A percentile compares a stretch with the other conserved stretches of the same genome.
Conservation (phyloP, 2,888 invertebrate species). For the Nomada flava region DNA sequence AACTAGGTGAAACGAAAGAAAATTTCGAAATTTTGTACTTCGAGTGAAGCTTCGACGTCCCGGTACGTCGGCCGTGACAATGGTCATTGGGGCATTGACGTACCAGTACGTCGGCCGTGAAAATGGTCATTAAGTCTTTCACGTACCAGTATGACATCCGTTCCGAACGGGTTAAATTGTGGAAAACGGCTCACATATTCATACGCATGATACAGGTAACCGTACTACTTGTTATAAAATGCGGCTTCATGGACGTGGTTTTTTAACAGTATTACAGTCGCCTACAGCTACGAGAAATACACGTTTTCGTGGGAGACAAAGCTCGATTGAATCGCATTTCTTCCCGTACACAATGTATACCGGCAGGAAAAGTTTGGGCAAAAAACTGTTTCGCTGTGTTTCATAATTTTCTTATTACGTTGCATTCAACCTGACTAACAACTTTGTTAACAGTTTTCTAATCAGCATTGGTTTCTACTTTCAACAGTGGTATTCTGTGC, state of each 20-base stretch:
- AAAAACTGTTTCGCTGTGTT: neutral
- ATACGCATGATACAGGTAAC: too few relatives aligned
- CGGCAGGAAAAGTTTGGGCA: neutral
- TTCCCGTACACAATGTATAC: neutral
- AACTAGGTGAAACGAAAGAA: too few relatives aligned
- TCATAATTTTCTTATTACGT: slow-evolving; percentile 25
- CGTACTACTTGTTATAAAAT: neutral
- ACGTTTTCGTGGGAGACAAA: neutral
- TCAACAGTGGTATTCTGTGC: slow-evolving; percentile 1
- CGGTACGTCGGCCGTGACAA: too few relatives aligned
- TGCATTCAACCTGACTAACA: neutral
- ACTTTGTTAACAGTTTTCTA: neutral
- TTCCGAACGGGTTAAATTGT: too few relatives aligned
- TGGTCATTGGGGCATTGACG: too few relatives aligned
- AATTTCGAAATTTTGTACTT: too few relatives aligned
- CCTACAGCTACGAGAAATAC: too few relatives aligned
- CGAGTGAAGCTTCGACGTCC: too few relatives aligned
- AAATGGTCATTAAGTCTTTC: too few relatives aligned
- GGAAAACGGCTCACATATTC: too few relatives aligned
- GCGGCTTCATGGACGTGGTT: neutral
- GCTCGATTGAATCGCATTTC: neutral
- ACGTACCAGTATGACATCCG: too few relatives aligned
- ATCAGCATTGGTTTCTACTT: slow-evolving; percentile 11
- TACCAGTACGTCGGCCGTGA: too few relatives aligned
- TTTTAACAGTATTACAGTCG: neutral